phyloP scores from a whole-genome alignment of 2,797 vertebrate genomes.

The Acanthurus leucopareius region DNA sequence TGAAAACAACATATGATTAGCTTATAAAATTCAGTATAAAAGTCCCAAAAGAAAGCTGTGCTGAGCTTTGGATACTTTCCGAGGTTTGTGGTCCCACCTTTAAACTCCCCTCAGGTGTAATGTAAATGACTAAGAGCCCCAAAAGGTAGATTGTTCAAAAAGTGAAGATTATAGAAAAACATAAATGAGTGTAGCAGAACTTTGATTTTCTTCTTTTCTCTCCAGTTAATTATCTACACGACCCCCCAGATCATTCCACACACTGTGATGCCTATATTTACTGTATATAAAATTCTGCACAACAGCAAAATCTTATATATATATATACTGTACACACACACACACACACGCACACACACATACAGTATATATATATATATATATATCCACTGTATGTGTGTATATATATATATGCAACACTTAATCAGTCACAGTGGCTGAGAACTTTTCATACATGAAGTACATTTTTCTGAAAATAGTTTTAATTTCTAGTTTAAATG shows the following conservation, averaged over 20 bases:
- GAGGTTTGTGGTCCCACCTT: background rate
- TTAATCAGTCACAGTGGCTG: background rate
- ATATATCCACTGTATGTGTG: no score
- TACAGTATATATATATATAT: no score
- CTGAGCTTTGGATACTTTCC: background rate
- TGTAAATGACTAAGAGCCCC: background rate
- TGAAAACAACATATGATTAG: background rate
- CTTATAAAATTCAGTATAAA: background rate
- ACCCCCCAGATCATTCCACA: background rate
- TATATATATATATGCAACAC: background rate
- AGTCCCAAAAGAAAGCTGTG: background rate
- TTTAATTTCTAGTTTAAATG: no score
- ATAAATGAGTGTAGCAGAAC: background rate
- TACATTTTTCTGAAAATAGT: background rate
- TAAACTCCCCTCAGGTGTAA: background rate
- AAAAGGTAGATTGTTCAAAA: background rate
- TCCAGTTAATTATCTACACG: background rate
- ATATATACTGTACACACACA: no score
- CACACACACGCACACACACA: no score
- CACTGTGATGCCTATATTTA: background rate
- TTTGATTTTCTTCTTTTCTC: background rate
- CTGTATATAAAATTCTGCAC: background rate
- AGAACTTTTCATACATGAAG: background rate
- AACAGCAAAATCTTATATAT: no score
- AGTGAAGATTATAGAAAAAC: slow-evolving; percentile 1